Base-by-base conservation (phyloP, 2,797 vertebrate genomes). In the Furcifer pardalis region DNA sequence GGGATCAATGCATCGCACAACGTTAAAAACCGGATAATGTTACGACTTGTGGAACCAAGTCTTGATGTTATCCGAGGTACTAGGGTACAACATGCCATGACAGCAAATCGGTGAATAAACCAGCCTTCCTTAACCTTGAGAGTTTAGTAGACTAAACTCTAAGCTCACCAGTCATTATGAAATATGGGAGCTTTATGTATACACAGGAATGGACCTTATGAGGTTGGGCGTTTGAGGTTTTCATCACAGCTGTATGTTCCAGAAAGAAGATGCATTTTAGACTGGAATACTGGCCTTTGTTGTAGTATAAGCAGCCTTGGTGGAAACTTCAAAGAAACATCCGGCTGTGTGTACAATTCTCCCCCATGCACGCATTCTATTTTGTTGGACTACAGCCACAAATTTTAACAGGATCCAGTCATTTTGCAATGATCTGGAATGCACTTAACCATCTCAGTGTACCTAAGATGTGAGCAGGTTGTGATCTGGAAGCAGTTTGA, bases 281-380 rank as follows among this genome's bases (percentile, higher is more conserved):
- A 52, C 17, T 21, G 42, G n/a, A 65, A 76, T 68, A 30, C 17
- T 60, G 56, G 73, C 25, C 63, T 77, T 37, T n/a, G 25, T 49
- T 44, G 73, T 42, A 71, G 30, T 37, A 60, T 69, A 81, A 82
- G 79, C 73, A 82, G 65, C 32, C 52, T 46, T 63, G 8, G 52
- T 82, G 27, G 56, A 86, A 86, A 86, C 73, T 71, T 86, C 56
- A 86, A 86, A 82, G 84, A 82, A 77, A 82, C 63, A 82, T 81
- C 52, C 74, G 56, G 65, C 79, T 76, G 32, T 19, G 37, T 74
- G 79, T 56, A n/a, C 52, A 60, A 59, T 49, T 81, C 56, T 71
- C 37, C 49, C 62, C 32, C 35, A 25, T 65, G n/a, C 60, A 44
- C 32, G 21, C 63, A 77, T 79, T 72, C 60, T 21, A 32, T 81